These are phyloP conservation scores for Acronicta alni DNA, from an alignment of 2,888 invertebrate genomes.

Conservation along the genomic window DNA sequence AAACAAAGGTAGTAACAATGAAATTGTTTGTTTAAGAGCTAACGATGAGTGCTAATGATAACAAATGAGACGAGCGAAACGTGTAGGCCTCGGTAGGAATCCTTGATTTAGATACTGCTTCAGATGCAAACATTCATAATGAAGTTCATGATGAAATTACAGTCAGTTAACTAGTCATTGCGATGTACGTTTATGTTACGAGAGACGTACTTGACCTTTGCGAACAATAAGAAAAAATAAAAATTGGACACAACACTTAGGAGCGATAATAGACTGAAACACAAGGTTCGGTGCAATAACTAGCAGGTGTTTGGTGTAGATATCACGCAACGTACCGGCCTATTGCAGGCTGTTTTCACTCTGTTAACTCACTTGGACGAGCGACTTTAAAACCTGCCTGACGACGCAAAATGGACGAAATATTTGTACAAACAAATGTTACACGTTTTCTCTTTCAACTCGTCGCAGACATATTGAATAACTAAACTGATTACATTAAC, in stretches of 20 bases:
- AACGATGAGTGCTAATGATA: conserved; percentile 79
- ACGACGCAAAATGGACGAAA: conserved; percentile 76
- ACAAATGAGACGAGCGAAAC: conserved; percentile 70
- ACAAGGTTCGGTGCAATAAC: conserved; percentile 73
- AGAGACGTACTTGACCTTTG: conserved; percentile 78
- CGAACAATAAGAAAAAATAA: conserved; percentile 67
- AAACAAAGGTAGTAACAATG: conserved; percentile 73
- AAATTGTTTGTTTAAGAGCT: conserved; percentile 78
- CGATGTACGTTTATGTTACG: conserved; percentile 61
- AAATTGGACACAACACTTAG: conserved; percentile 67
- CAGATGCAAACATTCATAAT: conserved; percentile 59
- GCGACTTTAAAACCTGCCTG: conserved; percentile 77
- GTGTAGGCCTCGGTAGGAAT: conserved; percentile 61
- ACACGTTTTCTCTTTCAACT: conserved; percentile 78
- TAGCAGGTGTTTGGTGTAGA: conserved; percentile 75
- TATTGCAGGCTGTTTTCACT: conserved; percentile 79
- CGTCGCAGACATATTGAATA: conserved; percentile 64
- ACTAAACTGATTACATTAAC: conserved; percentile 47
- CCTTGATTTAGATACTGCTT: conserved; percentile 63
- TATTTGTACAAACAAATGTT: conserved; percentile 80
- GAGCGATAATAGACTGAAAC: conserved; percentile 70
- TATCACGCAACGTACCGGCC: conserved; percentile 77
- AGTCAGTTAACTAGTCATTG: conserved; percentile 53
- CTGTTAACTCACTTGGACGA: conserved; percentile 71
- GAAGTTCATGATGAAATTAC: conserved; percentile 61